Conservation (phyloP, 1,140 invertebrate species). For the Chironomus tepperi region DNA sequence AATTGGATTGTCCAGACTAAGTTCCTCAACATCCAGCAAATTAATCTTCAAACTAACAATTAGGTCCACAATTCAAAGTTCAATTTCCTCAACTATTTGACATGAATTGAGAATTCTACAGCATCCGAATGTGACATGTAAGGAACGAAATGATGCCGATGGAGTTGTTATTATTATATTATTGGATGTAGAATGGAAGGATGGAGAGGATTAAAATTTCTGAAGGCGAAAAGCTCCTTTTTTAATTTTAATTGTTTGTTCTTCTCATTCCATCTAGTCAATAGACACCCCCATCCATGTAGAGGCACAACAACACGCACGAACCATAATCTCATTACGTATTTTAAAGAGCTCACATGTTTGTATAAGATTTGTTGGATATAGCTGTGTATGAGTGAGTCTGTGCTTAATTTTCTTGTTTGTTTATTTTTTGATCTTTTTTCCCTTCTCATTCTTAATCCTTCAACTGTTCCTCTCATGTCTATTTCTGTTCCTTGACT, state of each 20-base stretch:
- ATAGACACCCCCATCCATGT: neutral
- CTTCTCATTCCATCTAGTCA: neutral
- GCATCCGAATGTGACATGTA: no score
- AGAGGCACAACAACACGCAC: neutral
- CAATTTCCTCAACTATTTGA: no score
- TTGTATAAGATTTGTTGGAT: no score
- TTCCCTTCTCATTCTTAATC: constrained; percentile 3
- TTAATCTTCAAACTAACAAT: no score
- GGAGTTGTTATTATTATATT: no score
- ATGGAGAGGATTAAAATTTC: constrained; percentile 9
- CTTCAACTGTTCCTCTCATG: neutral
- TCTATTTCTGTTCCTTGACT: no score
- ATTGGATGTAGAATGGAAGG: neutral
- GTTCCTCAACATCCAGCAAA: no score
- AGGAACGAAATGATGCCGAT: neutral
- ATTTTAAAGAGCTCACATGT: neutral
- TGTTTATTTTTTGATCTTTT: neutral
- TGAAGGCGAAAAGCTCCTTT: constrained; percentile 18
- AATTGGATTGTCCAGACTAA: no score
- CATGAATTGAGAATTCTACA: no score
- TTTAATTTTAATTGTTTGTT: constrained; percentile 24
- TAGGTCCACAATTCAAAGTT: no score
- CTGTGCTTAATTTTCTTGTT: neutral
- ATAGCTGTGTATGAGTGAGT: no score
- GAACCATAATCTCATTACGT: constrained; percentile 20